Conservation (phyloP, 1,140 invertebrate genomes). For the Panagrolaimus sp. region DNA sequence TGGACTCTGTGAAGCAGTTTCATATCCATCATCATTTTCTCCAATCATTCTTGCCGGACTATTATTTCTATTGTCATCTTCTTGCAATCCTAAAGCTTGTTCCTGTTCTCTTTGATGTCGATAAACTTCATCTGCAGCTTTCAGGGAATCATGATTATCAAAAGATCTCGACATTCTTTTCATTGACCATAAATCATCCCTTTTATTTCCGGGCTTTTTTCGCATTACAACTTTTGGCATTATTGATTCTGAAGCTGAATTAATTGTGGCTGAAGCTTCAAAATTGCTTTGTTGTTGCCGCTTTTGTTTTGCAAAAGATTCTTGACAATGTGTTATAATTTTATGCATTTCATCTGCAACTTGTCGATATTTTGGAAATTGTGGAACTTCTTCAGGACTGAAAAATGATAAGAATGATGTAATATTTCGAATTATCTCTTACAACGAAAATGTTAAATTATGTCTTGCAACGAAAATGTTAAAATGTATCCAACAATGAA, state of each 20-base stretch:
- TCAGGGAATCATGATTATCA: constrained; percentile 34
- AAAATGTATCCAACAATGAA: no score
- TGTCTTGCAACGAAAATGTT: no score
- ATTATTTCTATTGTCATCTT: background rate
- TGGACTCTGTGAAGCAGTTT: no score
- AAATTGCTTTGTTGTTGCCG: background rate
- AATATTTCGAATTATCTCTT: no score
- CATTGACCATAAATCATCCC: constrained; percentile 41
- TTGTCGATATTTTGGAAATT: constrained; percentile 80
- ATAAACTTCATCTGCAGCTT: constrained; percentile 3
- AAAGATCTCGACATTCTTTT: constrained; percentile 57
- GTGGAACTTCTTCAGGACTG: constrained; percentile 86
- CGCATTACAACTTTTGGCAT: background rate
- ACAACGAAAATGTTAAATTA: no score
- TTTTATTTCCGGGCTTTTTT: background rate
- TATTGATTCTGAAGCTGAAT: constrained; percentile 15
- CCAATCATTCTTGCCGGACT: background rate
- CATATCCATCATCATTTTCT: no score
- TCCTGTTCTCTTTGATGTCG: background rate
- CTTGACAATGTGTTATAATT: constrained; percentile 43
- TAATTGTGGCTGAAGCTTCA: background rate
- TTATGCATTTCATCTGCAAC: constrained; percentile 63
- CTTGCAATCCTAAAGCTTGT: background rate
- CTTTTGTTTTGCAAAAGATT: background rate
- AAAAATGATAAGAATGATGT: no score